Conservation (phyloP, 2,888 invertebrate genomes). For the Graphium colonna region DNA sequence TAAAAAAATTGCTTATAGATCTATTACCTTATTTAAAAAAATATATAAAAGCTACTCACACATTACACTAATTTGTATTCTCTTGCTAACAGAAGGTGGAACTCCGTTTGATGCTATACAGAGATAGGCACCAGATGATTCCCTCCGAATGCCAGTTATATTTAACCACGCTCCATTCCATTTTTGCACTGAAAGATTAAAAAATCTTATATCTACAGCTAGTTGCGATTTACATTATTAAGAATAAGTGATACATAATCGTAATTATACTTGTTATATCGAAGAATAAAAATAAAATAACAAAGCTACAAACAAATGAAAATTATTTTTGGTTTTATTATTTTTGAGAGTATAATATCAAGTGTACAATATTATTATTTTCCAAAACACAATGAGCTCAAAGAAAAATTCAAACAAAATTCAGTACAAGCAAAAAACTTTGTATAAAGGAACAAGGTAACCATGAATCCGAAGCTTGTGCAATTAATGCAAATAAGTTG, state of each 20-base stretch:
- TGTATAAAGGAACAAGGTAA: constrained; percentile 22
- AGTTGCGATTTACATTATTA: too few species aligned
- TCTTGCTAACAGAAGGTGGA: constrained; percentile 72
- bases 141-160: constrained; percentile 77
- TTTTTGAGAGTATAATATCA: too few species aligned
- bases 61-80: constrained; percentile 75
- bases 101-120: constrained; percentile 85
- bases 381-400: too few species aligned
- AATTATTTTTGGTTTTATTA: too few species aligned
- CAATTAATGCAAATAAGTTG: constrained; percentile 48
- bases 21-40: too few species aligned
- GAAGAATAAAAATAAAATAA: too few species aligned
- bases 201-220: not conserved
- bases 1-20: too few species aligned
- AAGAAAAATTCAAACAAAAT: not conserved
- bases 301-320: too few species aligned
- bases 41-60: constrained; percentile 77
- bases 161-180: constrained; percentile 79
- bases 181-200: constrained; percentile 62
- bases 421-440: not conserved
- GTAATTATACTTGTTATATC: too few species aligned
- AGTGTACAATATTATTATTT: too few species aligned
- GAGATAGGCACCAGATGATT: constrained; percentile 82
- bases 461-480: constrained; percentile 17
- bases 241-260: too few species aligned